Base-by-base conservation (phyloP, 2,888 invertebrate genomes). In the Stegana nigrithorax region DNA sequence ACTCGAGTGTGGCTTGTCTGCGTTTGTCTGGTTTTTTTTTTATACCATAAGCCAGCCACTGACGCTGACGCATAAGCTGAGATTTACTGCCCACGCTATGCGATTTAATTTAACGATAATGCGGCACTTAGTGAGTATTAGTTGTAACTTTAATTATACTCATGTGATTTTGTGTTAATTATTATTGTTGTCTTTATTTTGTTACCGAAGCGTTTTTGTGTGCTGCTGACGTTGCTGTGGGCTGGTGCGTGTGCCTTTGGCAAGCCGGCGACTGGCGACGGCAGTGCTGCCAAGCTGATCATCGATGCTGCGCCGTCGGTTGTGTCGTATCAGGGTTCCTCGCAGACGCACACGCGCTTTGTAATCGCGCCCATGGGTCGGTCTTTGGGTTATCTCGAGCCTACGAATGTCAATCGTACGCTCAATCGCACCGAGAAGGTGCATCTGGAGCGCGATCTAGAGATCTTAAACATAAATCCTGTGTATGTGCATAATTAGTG, bases 351-450 rank as follows among this genome's bases (percentile, higher is more conserved):
- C 60, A 80, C 82, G n/a, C 78, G 81, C 26, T 77, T 82, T 25
- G 82, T 82, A 1, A 79, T 82, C 5, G 81, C 82, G 19, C 83
- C 82, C n/a, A 82, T 83, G 73, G 82, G 82, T 7, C 78, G 82
- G 14, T 69, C 82, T 0, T 21, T 82, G 61, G 82, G 82, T 44
- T 83, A 82, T 67, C 80, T 82, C 27, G 81, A 81, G 45, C 82
- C 82, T 2, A 78, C 78, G 4, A 79, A 83, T 65, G 69, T 82
- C 1, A 82, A 83, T 70, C 75, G 73, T 4, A 83, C 82, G 0
- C 71, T 80, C 1, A 73, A 71, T 45, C 72, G 75, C 3, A 71
- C 67, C 4, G 70, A 70, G 19, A 68, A 67, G 26, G 63, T 55
- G 10, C 32, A 32, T 7, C 7, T 55, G 21, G 36, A 55, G 6